Conservation (phyloP, 2,888 invertebrate genomes). For the Sphinx pinastri region DNA sequence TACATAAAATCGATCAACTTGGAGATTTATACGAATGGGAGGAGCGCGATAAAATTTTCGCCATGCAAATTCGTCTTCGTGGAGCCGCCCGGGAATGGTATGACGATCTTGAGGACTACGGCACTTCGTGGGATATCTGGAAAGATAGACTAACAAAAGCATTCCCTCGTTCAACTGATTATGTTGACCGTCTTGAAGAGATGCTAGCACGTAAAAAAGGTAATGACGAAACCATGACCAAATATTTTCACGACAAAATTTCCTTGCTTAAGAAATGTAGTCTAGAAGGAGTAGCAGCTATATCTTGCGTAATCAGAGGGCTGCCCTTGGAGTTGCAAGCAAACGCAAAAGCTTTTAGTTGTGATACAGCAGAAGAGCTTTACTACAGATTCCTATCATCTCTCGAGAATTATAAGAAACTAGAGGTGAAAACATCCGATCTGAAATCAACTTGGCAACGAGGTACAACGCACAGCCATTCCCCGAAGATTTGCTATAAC, state of each 20-base stretch:
- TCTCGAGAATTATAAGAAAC: conserved; percentile 35
- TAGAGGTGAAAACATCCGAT: conserved; percentile 20
- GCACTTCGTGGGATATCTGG: conserved; percentile 44
- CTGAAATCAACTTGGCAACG: conserved; percentile 26
- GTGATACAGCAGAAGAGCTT: conserved; percentile 37
- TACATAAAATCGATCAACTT: conserved; percentile 46
- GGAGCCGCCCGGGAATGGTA: conserved; percentile 43
- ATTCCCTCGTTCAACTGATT: conserved; percentile 43
- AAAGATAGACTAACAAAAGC: conserved; percentile 37
- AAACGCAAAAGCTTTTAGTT: conserved; percentile 42
- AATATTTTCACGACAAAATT: conserved; percentile 45
- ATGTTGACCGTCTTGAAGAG: conserved; percentile 43
- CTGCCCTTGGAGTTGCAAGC: conserved; percentile 36
- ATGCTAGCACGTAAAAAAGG: conserved; percentile 43
- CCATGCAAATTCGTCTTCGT: conserved; percentile 41
- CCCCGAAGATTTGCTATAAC: conserved; percentile 14
- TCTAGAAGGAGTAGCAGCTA: conserved; percentile 36
- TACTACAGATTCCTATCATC: conserved; percentile 40
- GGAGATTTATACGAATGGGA: conserved; percentile 44
- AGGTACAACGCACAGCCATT: background rate
- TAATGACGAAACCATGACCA: conserved; percentile 45
- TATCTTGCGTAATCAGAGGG: conserved; percentile 39
- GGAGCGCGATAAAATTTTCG: conserved; percentile 31
- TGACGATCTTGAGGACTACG: conserved; percentile 36
- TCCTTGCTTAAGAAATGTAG: conserved; percentile 42